Conservation (phyloP, 2,888 invertebrate genomes). For the Trichacis sp. region DNA sequence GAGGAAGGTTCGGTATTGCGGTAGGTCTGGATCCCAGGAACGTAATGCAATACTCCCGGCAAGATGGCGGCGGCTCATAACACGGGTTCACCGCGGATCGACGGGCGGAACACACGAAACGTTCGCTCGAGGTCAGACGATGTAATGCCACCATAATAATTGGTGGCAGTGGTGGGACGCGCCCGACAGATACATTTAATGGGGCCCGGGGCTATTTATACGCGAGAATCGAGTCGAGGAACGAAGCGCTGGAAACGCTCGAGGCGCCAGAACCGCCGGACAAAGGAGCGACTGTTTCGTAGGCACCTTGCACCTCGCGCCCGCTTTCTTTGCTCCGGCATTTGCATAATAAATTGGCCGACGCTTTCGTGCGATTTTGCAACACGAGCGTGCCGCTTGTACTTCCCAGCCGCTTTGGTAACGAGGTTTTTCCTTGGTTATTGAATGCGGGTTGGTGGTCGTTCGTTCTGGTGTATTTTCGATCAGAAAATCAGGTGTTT, state of each 20-base stretch:
- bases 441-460: too few species aligned
- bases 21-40: conserved; percentile 21
- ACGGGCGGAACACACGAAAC: conserved; percentile 7
- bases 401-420: too few species aligned
- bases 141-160: conserved; percentile 29
- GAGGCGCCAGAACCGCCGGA: neutral
- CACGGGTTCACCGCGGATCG: neutral
- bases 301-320: neutral
- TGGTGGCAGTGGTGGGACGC: conserved; percentile 9
- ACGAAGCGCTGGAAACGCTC: neutral
- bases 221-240: neutral
- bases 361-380: too few species aligned
- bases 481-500: too few species aligned
- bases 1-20: conserved; percentile 20
- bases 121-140: conserved; percentile 23
- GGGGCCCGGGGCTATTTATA: conserved; percentile 50
- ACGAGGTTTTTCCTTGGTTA: too few species aligned
- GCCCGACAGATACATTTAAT: conserved; percentile 9
- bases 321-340: neutral
- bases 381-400: too few species aligned
- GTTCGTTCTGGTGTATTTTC: too few species aligned
- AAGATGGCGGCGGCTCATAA: neutral
- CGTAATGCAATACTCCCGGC: conserved; percentile 8
- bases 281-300: neutral
- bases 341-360: conserved; percentile 2